These are phyloP conservation scores for Rhopalosiphum nymphaeae DNA, from an alignment of 2,888 invertebrate genomes.

Conservation along the genomic window DNA sequence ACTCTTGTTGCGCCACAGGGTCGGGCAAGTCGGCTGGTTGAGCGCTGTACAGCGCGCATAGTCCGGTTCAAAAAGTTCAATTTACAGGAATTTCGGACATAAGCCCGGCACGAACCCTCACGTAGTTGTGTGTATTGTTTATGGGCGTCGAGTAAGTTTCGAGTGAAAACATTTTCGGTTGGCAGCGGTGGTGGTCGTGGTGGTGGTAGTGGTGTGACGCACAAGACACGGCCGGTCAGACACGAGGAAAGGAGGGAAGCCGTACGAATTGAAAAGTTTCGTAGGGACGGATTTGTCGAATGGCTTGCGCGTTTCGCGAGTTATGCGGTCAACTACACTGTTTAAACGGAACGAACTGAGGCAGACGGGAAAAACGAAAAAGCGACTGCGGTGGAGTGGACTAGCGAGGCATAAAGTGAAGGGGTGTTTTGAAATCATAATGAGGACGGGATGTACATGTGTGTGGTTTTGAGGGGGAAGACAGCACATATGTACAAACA, in stretches of 20 bases:
- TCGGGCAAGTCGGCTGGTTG: neutral
- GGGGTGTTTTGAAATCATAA: neutral
- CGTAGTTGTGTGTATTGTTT: constrained; percentile 31
- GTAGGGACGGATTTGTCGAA: constrained; percentile 46
- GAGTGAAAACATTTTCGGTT: neutral
- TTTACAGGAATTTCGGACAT: constrained; percentile 41
- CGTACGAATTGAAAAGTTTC: constrained; percentile 55
- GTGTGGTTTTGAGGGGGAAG: neutral
- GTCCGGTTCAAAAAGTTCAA: constrained; percentile 22
- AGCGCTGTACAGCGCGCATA: neutral
- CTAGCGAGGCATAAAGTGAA: neutral
- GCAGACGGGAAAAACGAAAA: neutral
- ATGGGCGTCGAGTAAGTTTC: neutral
- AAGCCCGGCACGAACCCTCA: constrained; percentile 13
- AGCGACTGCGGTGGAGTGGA: neutral
- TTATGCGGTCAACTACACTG: constrained; percentile 40
- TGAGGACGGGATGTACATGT: neutral
- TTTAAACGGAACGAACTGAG: neutral
- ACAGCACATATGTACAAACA: neutral
- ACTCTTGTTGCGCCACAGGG: neutral
- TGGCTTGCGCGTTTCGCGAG: constrained; percentile 26
- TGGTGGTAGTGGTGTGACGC: neutral
- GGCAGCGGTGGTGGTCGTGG: neutral
- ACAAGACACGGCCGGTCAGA: neutral
- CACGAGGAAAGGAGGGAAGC: neutral